A percentile compares a stretch with the other conserved stretches of the same genome.
phyloP scores from a whole-genome alignment of 2,888 invertebrate genomes.

The Scrobipalpa costella region DNA sequence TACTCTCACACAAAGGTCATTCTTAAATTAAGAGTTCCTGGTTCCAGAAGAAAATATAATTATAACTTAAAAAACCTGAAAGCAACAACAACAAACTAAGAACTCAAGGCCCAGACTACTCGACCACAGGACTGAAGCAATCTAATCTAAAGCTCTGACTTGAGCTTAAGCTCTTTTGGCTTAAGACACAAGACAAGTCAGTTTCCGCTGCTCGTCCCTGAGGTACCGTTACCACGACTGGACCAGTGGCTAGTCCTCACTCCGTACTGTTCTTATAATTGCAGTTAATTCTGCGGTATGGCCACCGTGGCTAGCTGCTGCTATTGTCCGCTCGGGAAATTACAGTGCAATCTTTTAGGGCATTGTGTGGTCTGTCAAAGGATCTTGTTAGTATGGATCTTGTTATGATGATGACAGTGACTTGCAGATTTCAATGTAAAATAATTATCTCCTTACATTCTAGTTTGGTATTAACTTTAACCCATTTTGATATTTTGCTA shows the following conservation, averaged over 20 bases:
- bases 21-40: too few relatives aligned
- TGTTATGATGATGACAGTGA: background rate
- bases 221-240: slow-evolving; percentile 68
- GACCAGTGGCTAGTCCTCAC: slow-evolving; percentile 43
- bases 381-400: slow-evolving; percentile 5
- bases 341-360: slow-evolving; percentile 36
- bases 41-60: too few relatives aligned
- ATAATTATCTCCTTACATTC: background rate
- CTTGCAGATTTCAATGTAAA: background rate
- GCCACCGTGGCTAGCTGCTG: slow-evolving; percentile 45
- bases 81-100: too few relatives aligned
- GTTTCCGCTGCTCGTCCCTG: slow-evolving; percentile 62
- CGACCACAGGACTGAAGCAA: too few relatives aligned
- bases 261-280: slow-evolving; percentile 75
- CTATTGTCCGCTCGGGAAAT: slow-evolving; percentile 39
- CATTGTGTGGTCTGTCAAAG: background rate
- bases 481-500: too few relatives aligned
- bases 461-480: too few relatives aligned
- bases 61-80: too few relatives aligned
- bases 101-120: too few relatives aligned
- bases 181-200: slow-evolving; percentile 35
- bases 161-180: slow-evolving; percentile 6
- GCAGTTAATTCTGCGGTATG: slow-evolving; percentile 69
- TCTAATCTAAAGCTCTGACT: too few relatives aligned
- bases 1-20: too few relatives aligned